Evolutionary conservation across 2,888 invertebrate species (phyloP).

Genomic region (Epirrhoe alternata): DNA sequence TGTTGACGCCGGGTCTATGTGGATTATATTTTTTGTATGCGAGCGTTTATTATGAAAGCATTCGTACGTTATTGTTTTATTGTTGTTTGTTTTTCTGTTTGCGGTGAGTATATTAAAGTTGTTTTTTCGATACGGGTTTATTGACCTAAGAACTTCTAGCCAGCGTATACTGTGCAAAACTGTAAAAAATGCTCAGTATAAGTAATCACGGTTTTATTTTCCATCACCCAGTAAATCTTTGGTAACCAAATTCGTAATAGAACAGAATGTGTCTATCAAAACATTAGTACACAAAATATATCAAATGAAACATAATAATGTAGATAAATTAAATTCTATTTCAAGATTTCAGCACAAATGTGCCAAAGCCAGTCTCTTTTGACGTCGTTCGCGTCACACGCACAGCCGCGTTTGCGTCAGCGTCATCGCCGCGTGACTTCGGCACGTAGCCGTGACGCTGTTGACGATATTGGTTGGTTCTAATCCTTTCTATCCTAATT

Average conservation of each 20-base stretch:
- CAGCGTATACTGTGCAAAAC: not conserved
- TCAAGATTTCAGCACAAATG: slow-evolving; percentile 15
- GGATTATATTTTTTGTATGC: slow-evolving; percentile 56
- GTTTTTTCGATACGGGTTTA: slow-evolving; percentile 32
- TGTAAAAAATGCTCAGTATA: not conserved
- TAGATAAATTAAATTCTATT: not conserved
- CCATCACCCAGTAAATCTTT: too few species aligned
- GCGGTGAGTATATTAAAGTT: slow-evolving; percentile 56
- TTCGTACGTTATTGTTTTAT: slow-evolving; percentile 61
- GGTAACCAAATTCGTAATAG: too few species aligned
- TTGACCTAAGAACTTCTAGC: not conserved
- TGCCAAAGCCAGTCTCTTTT: slow-evolving; percentile 8
- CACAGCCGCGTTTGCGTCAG: slow-evolving; percentile 49
- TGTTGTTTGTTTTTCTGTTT: slow-evolving; percentile 56
- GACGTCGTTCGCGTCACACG: slow-evolving; percentile 57
- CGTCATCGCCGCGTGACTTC: slow-evolving; percentile 53
- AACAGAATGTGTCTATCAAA: too few species aligned
- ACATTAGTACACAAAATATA: not conserved
- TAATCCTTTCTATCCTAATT: not conserved
- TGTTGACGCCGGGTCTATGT: slow-evolving; percentile 53
- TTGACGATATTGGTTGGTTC: slow-evolving; percentile 1
- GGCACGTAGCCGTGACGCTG: slow-evolving; percentile 21
- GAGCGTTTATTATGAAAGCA: slow-evolving; percentile 55
- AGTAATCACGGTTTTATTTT: too few species aligned
- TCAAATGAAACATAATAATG: not conserved